Conservation (phyloP, 2,113 vertebrate species). For the Leucopsar rothschildi region DNA sequence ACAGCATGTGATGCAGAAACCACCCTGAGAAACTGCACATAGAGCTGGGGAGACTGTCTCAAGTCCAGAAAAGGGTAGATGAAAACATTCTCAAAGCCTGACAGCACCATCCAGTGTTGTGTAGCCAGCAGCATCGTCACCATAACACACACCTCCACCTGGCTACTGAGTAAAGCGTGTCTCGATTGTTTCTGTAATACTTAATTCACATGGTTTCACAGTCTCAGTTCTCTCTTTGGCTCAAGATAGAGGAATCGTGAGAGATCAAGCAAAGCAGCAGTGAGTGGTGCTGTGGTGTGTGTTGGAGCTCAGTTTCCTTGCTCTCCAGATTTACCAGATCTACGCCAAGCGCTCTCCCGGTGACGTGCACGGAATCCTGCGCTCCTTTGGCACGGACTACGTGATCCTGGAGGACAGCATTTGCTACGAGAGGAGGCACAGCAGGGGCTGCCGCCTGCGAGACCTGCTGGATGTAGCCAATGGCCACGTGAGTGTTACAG, state of each 20-base stretch:
- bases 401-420: slow-evolving; percentile 95
- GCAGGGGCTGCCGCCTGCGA: slow-evolving; percentile 86
- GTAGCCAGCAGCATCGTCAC: background rate
- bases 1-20: background rate
- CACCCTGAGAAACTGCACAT: background rate
- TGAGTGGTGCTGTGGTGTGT: background rate
- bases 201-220: background rate
- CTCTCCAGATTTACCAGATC: slow-evolving; percentile 89
- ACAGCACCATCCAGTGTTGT: background rate
- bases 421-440: slow-evolving; percentile 89
- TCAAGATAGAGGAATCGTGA: background rate
- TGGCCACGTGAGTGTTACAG: slow-evolving; percentile 82
- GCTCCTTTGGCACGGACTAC: slow-evolving; percentile 84
- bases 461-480: slow-evolving; percentile 92
- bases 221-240: background rate
- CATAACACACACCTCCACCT: background rate
- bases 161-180: background rate
- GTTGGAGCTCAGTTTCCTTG: background rate
- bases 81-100: background rate
- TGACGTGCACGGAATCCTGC: slow-evolving; percentile 81
- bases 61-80: too few relatives aligned
- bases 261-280: background rate
- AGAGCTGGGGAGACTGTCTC: background rate
- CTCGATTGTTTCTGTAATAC: rapidly evolving
- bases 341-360: slow-evolving; percentile 85